phyloP scores from a whole-genome alignment of 2,113 vertebrate species.

The Emydura subglobosa region DNA sequence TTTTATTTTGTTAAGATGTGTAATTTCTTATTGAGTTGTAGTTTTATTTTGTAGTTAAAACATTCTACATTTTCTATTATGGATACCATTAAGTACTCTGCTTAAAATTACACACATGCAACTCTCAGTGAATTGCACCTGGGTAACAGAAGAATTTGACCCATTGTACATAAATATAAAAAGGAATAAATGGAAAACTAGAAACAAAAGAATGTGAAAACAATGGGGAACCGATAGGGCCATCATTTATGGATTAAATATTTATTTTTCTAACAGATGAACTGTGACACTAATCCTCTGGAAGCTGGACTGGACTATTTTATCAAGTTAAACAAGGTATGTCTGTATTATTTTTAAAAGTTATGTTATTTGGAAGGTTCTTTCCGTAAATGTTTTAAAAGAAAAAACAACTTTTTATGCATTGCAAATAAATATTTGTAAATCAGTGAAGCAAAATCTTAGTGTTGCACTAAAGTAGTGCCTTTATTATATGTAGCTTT shows the following conservation, averaged over 20 bases:
- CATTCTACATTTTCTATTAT: neutral
- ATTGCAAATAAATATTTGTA: neutral
- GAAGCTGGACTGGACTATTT: constrained; percentile 96
- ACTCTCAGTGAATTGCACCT: neutral
- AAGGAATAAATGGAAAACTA: neutral
- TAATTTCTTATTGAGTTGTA: neutral
- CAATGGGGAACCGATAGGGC: neutral
- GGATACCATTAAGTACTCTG: fast-evolving
- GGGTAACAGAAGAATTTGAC: neutral
- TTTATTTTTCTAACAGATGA: constrained; percentile 87
- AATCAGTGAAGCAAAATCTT: fast-evolving
- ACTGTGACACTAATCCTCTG: constrained; percentile 96
- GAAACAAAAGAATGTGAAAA: neutral
- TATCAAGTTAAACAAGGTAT: constrained; percentile 96
- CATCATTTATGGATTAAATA: neutral
- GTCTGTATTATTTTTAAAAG: constrained; percentile 35
- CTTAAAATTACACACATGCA: neutral
- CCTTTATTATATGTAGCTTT: neutral
- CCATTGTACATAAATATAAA: fast-evolving
- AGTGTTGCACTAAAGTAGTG: neutral
- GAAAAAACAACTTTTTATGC: neutral
- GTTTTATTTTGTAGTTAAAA: neutral
- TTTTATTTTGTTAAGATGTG: neutral
- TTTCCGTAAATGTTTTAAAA: neutral
- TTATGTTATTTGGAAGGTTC: neutral